These are phyloP conservation scores for Muntiacus muntjak DNA, from an alignment of 2,113 vertebrate species.

Conservation along the genomic window DNA sequence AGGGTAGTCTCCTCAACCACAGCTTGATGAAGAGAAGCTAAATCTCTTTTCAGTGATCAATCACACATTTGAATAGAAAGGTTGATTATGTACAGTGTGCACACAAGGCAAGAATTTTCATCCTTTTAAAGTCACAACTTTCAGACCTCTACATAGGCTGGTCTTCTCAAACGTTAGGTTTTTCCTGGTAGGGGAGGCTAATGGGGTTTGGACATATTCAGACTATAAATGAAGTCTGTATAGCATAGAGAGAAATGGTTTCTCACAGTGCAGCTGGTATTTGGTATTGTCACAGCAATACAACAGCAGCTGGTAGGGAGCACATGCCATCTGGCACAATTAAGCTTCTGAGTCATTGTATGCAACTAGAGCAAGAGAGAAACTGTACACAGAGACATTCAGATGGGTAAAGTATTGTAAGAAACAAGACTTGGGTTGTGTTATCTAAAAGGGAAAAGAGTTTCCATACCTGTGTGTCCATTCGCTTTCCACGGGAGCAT, in stretches of 20 bases:
- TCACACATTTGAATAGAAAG: not conserved
- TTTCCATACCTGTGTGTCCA: not conserved
- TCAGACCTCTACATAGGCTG: not conserved
- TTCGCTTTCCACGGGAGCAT: not conserved
- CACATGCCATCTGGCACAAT: not conserved
- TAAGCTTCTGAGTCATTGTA: not conserved
- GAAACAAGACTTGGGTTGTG: not conserved
- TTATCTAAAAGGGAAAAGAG: not conserved
- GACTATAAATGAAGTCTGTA: not conserved
- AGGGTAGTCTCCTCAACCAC: not conserved
- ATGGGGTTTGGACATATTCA: not conserved
- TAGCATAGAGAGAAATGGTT: not conserved
- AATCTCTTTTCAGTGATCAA: not conserved
- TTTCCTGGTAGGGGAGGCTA: not conserved
- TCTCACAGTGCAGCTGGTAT: not conserved
- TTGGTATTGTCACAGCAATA: not conserved
- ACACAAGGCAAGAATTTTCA: not conserved
- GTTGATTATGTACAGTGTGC: not conserved
- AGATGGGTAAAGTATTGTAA: not conserved
- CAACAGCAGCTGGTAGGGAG: not conserved
- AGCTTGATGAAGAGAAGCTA: not conserved
- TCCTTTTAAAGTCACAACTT: not conserved
- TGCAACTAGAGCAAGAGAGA: constrained; percentile 10
- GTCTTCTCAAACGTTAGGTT: not conserved
- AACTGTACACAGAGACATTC: not conserved